Percentiles rank a stretch among this genome's conserved stretches.
phyloP scores from a whole-genome alignment of 2,888 invertebrate genomes.

The Sinodicranocentrus sp. region DNA sequence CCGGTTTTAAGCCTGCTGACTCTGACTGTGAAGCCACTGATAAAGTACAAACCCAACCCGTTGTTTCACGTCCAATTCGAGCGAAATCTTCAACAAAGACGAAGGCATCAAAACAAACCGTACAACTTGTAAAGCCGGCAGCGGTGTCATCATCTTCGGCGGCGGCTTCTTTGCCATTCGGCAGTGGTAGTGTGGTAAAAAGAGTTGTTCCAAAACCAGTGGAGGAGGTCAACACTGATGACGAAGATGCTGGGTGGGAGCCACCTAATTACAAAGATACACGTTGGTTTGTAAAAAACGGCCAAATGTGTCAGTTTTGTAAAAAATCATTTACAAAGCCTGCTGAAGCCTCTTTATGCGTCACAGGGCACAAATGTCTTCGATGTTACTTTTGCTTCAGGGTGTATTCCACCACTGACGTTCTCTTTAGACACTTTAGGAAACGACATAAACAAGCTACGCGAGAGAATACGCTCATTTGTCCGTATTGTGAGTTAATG shows the following conservation, averaged over 20 bases:
- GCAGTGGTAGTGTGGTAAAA: neutral
- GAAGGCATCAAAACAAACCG: too few species aligned
- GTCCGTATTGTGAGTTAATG: slow-evolving; percentile 70
- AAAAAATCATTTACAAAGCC: slow-evolving; percentile 32
- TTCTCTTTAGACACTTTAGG: slow-evolving; percentile 70
- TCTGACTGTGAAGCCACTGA: too few species aligned
- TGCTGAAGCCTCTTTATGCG: slow-evolving; percentile 37
- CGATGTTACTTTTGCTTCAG: slow-evolving; percentile 75
- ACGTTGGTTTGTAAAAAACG: slow-evolving; percentile 56
- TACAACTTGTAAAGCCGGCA: neutral
- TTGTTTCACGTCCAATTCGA: too few species aligned
- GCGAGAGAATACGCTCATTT: slow-evolving; percentile 59
- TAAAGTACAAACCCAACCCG: neutral
- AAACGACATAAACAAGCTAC: slow-evolving; percentile 64
- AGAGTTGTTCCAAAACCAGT: too few species aligned
- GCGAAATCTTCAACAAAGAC: too few species aligned
- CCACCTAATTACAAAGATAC: slow-evolving; percentile 58
- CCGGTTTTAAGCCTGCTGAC: too few species aligned
- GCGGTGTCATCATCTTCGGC: neutral
- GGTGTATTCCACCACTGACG: slow-evolving; percentile 68
- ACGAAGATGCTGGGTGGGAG: slow-evolving; percentile 46
- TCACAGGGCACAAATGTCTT: slow-evolving; percentile 60
- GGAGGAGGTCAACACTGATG: slow-evolving; percentile 32
- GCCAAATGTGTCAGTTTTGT: slow-evolving; percentile 61
- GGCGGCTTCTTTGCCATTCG: neutral